A percentile compares a stretch with the other conserved stretches of the same genome.
These are phyloP conservation scores for Meteorus sp. DNA, from an alignment of 1,140 invertebrate genomes.

Conservation along the genomic window DNA sequence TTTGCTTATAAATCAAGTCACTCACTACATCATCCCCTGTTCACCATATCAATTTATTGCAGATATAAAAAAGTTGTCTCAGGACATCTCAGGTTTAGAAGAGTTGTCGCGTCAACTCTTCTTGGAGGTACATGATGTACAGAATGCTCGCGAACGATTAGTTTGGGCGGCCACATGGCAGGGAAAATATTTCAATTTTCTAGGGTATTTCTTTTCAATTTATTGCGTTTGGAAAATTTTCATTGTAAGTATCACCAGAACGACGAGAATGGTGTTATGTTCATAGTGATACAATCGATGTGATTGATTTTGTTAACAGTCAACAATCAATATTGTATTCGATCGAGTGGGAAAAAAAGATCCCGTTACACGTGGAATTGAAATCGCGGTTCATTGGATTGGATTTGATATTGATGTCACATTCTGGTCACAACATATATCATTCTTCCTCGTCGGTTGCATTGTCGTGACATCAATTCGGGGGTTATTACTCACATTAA, in stretches of 20 bases:
- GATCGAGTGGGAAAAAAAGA: slow-evolving; percentile 98
- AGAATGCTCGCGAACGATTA: slow-evolving; percentile 89
- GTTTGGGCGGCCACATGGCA: slow-evolving; percentile 96
- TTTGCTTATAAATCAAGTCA: too few relatives aligned
- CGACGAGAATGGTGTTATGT: slow-evolving; percentile 17
- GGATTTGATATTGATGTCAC: slow-evolving; percentile 95
- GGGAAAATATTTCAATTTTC: slow-evolving; percentile 98
- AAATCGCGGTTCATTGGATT: slow-evolving; percentile 97
- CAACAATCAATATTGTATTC: slow-evolving; percentile 97
- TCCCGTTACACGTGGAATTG: slow-evolving; percentile 94
- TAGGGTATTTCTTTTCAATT: slow-evolving; percentile 98
- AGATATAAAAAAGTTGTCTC: slow-evolving; percentile 81
- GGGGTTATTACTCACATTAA: slow-evolving; percentile 92
- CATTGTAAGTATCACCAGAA: slow-evolving; percentile 72
- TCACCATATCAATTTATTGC: slow-evolving; percentile 33
- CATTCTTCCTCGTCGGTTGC: slow-evolving; percentile 95
- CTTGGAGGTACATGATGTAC: slow-evolving; percentile 91
- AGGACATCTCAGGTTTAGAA: slow-evolving; percentile 87
- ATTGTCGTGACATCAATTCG: slow-evolving; percentile 98
- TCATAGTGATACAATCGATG: not conserved
- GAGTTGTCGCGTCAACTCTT: slow-evolving; percentile 94
- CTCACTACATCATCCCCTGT: too few relatives aligned
- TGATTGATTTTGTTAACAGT: slow-evolving; percentile 64
- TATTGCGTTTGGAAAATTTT: slow-evolving; percentile 99
- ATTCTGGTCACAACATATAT: slow-evolving; percentile 99